A percentile compares a stretch with the other conserved stretches of the same genome.
These are phyloP conservation scores for Siniperca chuatsi DNA, from an alignment of 2,113 vertebrate species.

Conservation along the genomic window DNA sequence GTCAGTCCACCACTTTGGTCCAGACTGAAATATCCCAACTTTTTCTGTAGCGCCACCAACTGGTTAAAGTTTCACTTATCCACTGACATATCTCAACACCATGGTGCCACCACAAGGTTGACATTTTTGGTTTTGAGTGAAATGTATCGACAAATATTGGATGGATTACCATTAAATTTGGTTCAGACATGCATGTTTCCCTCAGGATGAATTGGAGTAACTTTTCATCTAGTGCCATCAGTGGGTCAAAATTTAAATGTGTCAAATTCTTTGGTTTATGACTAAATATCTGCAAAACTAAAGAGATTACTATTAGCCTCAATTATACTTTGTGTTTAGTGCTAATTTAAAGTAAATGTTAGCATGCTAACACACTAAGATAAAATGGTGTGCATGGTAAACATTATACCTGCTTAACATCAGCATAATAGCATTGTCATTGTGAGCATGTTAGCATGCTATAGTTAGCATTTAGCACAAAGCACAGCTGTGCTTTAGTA, in stretches of 20 bases:
- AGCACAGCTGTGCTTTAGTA: too few relatives aligned
- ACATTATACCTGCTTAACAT: not conserved
- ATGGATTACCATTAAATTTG: not conserved
- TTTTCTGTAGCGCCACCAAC: not conserved
- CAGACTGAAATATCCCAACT: not conserved
- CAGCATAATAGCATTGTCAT: not conserved
- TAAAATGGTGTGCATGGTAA: not conserved
- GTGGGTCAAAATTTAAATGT: too few relatives aligned
- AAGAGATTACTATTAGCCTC: too few relatives aligned
- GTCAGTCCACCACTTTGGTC: not conserved
- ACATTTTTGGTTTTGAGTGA: not conserved
- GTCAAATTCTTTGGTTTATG: too few relatives aligned
- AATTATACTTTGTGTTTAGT: too few relatives aligned
- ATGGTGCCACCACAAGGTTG: not conserved
- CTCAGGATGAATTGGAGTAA: not conserved
- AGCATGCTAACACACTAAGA: not conserved
- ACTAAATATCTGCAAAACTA: too few relatives aligned
- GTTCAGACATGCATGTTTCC: not conserved
- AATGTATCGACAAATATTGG: not conserved
- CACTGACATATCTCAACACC: not conserved
- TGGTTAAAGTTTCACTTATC: not conserved
- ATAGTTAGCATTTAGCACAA: not conserved
- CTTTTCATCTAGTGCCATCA: not conserved
- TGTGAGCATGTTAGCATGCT: not conserved
- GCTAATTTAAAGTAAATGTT: not conserved